These are phyloP conservation scores for Todus mexicanus DNA, from an alignment of 2,797 vertebrate genomes.

Conservation along the genomic window DNA sequence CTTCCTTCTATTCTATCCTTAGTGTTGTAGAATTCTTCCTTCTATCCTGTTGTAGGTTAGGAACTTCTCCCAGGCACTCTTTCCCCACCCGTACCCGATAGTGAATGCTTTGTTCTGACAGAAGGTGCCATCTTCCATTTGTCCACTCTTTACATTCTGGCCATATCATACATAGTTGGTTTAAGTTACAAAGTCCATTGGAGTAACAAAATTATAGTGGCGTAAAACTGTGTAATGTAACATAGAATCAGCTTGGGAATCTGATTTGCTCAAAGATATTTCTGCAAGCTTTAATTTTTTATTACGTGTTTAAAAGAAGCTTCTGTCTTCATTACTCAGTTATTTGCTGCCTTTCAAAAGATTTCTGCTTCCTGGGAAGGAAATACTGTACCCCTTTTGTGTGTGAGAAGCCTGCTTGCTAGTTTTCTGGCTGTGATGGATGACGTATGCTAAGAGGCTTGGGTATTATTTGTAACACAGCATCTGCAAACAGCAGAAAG, in stretches of 20 bases:
- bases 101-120: neutral
- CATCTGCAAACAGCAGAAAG: conserved; percentile 87
- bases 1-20: neutral
- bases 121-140: neutral
- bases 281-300: neutral
- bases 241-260: neutral
- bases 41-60: neutral
- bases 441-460: conserved; percentile 49
- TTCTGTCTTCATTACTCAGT: neutral
- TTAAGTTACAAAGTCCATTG: neutral
- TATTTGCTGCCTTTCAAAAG: conserved; percentile 24
- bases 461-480: conserved; percentile 67
- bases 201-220: neutral
- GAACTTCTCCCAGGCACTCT: neutral
- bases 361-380: neutral
- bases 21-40: neutral
- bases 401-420: conserved; percentile 21
- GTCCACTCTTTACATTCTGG: neutral
- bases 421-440: conserved; percentile 30
- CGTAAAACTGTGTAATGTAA: neutral
- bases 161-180: neutral
- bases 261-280: neutral
- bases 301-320: neutral
- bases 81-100: neutral
- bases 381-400: neutral